Evolutionary conservation across 2,888 invertebrate species (phyloP).

Genomic region (Deladenus siricidicola): DNA sequence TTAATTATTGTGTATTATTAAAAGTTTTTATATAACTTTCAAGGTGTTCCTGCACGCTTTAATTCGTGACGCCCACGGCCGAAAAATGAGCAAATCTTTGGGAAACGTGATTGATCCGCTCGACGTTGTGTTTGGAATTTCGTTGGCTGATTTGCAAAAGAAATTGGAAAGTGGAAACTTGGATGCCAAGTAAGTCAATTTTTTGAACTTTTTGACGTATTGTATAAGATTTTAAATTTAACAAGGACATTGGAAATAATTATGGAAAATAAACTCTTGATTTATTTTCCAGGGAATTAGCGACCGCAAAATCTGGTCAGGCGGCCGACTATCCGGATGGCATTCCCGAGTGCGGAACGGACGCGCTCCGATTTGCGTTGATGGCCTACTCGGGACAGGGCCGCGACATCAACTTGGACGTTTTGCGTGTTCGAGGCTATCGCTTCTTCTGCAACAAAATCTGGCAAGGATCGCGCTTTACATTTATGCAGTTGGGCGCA

Average conservation of each 20-base stretch:
- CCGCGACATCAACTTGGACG: conserved; percentile 91
- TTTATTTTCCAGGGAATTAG: conserved; percentile 61
- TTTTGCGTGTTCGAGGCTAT: conserved; percentile 70
- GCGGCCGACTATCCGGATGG: conserved; percentile 53
- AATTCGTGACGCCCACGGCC: conserved; percentile 91
- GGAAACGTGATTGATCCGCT: conserved; percentile 96
- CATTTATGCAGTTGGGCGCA: conserved; percentile 59
- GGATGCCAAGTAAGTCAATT: conserved; percentile 62
- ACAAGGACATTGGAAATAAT: too few relatives aligned
- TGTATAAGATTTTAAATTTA: background rate
- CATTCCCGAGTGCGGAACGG: conserved; percentile 62
- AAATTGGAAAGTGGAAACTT: conserved; percentile 72
- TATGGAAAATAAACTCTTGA: background rate
- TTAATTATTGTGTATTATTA: background rate
- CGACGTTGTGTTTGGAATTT: conserved; percentile 81
- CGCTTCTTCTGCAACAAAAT: conserved; percentile 58
- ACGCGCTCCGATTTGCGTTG: conserved; percentile 81
- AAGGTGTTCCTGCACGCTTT: conserved; percentile 88
- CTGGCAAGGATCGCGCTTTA: conserved; percentile 95
- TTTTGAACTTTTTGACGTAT: background rate
- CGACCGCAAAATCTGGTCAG: conserved; percentile 63
- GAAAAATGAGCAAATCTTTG: conserved; percentile 97
- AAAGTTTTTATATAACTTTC: too few relatives aligned
- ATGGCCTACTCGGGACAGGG: conserved; percentile 80
- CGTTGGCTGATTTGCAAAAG: conserved; percentile 68